Conservation (phyloP, 2,113 vertebrate species). For the Melanerpes formicivorus region DNA sequence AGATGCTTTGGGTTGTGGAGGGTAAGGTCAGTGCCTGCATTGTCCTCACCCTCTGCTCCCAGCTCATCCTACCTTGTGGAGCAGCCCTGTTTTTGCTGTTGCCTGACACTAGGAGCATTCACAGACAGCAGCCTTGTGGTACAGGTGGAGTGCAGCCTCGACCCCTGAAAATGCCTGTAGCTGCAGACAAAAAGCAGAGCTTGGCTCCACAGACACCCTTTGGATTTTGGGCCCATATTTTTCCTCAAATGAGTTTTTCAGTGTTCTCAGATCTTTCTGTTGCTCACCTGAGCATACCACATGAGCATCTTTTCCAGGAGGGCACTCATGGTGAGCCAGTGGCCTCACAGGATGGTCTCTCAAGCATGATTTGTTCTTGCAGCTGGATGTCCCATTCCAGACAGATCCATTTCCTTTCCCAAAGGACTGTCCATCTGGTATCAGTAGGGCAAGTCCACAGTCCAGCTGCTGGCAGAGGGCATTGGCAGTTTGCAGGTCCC, state of each 20-base stretch:
- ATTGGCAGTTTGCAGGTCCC: slow-evolving; percentile 54
- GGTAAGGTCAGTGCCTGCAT: background rate
- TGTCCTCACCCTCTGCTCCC: background rate
- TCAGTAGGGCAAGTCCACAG: slow-evolving; percentile 58
- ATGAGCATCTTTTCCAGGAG: slow-evolving; percentile 14
- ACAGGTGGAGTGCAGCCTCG: background rate
- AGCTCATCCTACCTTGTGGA: background rate
- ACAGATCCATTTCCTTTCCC: background rate
- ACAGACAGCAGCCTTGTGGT: background rate
- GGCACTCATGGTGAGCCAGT: slow-evolving; percentile 4
- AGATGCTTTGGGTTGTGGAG: background rate
- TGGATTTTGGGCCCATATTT: background rate
- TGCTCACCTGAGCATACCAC: slow-evolving; percentile 61
- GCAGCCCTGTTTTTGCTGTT: background rate
- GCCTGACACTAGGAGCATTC: background rate
- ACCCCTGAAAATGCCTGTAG: background rate
- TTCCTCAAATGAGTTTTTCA: background rate
- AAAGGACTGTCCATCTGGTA: background rate
- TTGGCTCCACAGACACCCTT: background rate
- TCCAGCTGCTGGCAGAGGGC: slow-evolving; percentile 62
- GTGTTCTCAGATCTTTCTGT: background rate
- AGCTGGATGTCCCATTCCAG: slow-evolving; percentile 60
- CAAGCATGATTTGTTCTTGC: background rate
- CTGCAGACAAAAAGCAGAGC: background rate
- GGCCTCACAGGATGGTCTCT: background rate